Evolutionary conservation across 2,113 vertebrate species (phyloP), one percentile per base, ranked within the genome.

Genomic region (Dasypus novemcinctus): DNA sequence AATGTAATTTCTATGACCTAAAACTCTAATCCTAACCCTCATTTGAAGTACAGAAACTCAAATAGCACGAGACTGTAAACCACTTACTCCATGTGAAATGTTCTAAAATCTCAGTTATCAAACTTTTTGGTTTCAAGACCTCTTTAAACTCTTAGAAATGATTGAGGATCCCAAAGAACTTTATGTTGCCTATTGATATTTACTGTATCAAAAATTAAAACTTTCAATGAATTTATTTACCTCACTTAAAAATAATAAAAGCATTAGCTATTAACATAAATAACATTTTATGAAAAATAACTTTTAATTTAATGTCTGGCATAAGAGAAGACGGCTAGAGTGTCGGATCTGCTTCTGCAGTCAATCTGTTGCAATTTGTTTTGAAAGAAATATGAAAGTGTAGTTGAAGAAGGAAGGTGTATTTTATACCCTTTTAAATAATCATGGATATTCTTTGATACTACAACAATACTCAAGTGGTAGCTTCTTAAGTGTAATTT

Each of bases 391-490:
- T 4, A 38, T 66, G 27, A 76, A 66, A 38, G 2, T 14, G 1
- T 83, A 11, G 36, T 82, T 95, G 14, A 95, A 88, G 85, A 52
- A 13, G 27, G n/a, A 11, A 87, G 5, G 57, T 23, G 57, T 84
- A 59, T 90, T 90, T 92, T 76, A 38, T 82, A n/a, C 92, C 20
- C 29, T 95, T 96, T 79, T 23, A 92, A 49, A 52, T 78, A 84
- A 74, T 84, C 82, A 33, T 43, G 68, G 43, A 4, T 72, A 36
- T 57, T 86, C n/a, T 78, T 61, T 93, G 61, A 59, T 76, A 52
- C 61, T 78, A 52, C 0, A 49, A 4, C 21, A 25, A 89, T 82
- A 93, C 25, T 93, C 63, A 93, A 68, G 3, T 88, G 1, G 6
- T 93, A 36, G 49, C 87, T 52, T 84, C 15, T 63, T 87, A 85